A percentile compares a stretch with the other conserved stretches of the same genome.
phyloP scores from a whole-genome alignment of 2,797 vertebrate species.

The Onychomys torridus region DNA sequence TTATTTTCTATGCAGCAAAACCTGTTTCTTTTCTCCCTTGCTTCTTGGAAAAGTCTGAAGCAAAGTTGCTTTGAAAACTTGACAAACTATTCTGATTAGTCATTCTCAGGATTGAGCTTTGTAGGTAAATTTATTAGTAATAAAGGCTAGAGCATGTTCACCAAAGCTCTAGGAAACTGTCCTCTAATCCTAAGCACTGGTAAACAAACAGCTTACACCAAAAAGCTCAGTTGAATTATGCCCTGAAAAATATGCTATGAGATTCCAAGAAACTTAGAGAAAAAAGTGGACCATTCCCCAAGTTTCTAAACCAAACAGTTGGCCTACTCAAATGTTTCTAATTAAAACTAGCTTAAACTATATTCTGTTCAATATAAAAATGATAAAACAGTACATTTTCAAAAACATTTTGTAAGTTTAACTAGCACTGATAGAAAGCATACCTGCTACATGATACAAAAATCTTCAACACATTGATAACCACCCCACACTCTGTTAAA shows the following conservation, averaged over 20 bases:
- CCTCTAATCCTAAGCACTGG: not conserved
- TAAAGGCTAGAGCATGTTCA: slow-evolving; percentile 7
- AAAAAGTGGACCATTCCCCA: not conserved
- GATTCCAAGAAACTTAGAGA: not conserved
- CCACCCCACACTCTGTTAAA: not conserved
- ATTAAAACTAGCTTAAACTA: not conserved
- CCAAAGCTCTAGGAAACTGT: not conserved
- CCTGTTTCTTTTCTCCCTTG: not conserved
- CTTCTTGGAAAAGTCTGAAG: slow-evolving; percentile 48
- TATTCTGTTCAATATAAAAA: not conserved
- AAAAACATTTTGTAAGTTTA: not conserved
- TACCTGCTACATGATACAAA: not conserved
- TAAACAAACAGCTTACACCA: slow-evolving; percentile 31
- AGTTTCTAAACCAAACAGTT: not conserved
- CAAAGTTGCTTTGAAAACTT: slow-evolving; percentile 35
- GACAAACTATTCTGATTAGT: slow-evolving; percentile 25
- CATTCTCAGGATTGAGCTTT: slow-evolving; percentile 38
- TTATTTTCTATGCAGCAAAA: slow-evolving; percentile 48
- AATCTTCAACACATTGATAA: not conserved
- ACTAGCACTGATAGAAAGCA: not conserved
- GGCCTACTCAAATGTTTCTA: not conserved
- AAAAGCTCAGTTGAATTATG: slow-evolving; percentile 11
- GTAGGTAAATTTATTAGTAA: slow-evolving; percentile 45
- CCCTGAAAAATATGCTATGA: not conserved
- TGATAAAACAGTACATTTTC: not conserved